Base-by-base conservation (phyloP, 2,888 invertebrate genomes). In the Lymantria dispar region DNA sequence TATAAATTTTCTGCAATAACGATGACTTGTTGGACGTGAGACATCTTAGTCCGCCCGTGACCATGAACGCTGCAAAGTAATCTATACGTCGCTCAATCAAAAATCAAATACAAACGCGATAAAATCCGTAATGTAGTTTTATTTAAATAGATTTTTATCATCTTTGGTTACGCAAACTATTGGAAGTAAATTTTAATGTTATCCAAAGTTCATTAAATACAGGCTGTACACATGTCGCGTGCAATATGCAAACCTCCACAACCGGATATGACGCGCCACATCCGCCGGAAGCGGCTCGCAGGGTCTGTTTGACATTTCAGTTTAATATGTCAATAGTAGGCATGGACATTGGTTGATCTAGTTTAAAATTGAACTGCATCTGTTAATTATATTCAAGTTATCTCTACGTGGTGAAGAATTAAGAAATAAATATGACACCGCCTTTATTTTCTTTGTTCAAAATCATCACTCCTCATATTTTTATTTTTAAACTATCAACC, bases 281-380 rank as follows among this genome's bases (percentile, higher is more conserved):
- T 83, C 84, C 81, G 74, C 49, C 69, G 81, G 80, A 79, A 53
- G 75, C 69, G 76, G 76, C 66, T 60, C 58, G 72, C 70, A 76
- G 45, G 57, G 62, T 60, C 66, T 69, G 51, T 52, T 51, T 66
- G 60, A 58, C 64, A 67, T 55, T 53, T 60, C 58, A 68, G 58
- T 55, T 66, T 64, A 56, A 58, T 56, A 59, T 54, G 54, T 54
- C 53, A 53, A 45, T 54, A 45, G 45, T 40, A n/a, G 8, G 33
- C 29, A 43, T 14, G 7, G 12, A 52, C 59, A 60, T 51, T 52
- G 48, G 41, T 47, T 48, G 53, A 55, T 55, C 55, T 60, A 58
- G 52, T 66, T 22, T 50, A 56, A 55, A 56, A 61, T 56, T 57
- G 41, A 60, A 54, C 43, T 40, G 36, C 8, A 12, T 46, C 41